Base-by-base conservation (phyloP, 2,113 vertebrate species). In the Lampris incognitus region DNA sequence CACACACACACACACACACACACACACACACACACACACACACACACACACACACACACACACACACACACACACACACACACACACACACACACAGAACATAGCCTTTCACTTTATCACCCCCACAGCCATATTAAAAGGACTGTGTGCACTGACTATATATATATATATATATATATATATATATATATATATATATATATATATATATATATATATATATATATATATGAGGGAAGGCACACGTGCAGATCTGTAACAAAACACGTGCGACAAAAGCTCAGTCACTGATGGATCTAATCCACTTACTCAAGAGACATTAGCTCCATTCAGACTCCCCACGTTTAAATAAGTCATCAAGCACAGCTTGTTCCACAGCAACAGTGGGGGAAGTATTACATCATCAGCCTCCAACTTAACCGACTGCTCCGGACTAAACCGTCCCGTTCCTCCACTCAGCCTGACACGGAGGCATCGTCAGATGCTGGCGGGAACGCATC, bases 311-410 rank as follows among this genome's bases (percentile, higher is more conserved):
- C 64, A 9, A 42, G 46, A 66, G 66, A 78, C 13, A 67, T 46
- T 1, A 61, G 40, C 76, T 68, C 59, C 79, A 78, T 66, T 88
- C 61, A 60, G 60, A 84, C 79, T 84, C 65, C 73, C 82, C 71
- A 50, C 65, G 69, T 79, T 78, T 77, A 50, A 73, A 87, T 68
- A 89, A 87, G 84, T 69, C 69, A 85, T 68, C 63, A 61, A 58
- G 76, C 57, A 46, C 63, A 60, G 76, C 74, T 78, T 79, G 65
- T 83, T 85, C 66, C 76, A 72, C 75, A 66, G 88, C 67, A 85
- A 67, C 78, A 81, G 67, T 1, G 52, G 78, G 85, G 76, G 72
- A 58, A 55, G n/a, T 80, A 42, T 91, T 87, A 89, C 85, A 88
- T 87, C 87, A 92, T 52, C 58, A 59, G 9, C 73, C 62, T 56